Conservation (phyloP, 2,888 invertebrate genomes). For the Lepidochrysops patricia region DNA sequence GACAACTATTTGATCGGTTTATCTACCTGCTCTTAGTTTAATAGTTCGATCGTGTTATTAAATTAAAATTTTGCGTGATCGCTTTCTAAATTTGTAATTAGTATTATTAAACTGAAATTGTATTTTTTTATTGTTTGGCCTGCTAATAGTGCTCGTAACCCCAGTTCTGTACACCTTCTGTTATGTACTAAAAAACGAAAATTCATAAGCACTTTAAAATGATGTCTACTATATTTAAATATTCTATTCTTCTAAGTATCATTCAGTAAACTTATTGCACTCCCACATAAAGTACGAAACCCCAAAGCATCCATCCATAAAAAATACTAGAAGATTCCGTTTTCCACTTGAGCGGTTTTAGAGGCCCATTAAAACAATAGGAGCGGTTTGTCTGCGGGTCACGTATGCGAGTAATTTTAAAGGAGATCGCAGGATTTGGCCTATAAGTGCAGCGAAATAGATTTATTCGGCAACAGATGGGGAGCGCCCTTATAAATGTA, state of each 20-base stretch:
- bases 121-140: too few species aligned
- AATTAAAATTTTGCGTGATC: neutral
- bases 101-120: too few species aligned
- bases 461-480: constrained; percentile 40
- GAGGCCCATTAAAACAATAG: constrained; percentile 52
- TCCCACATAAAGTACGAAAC: neutral
- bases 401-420: constrained; percentile 59
- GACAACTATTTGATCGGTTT: constrained; percentile 12
- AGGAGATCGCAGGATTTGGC: constrained; percentile 33
- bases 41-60: neutral
- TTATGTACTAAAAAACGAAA: too few species aligned
- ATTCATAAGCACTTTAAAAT: too few species aligned
- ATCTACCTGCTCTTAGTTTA: neutral
- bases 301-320: constrained; percentile 1
- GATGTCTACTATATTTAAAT: too few species aligned
- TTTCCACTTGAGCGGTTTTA: constrained; percentile 37
- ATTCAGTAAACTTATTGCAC: neutral
- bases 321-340: constrained; percentile 15
- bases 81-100: too few species aligned
- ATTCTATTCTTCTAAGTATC: too few species aligned
- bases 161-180: too few species aligned
- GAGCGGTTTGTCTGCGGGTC: constrained; percentile 42
- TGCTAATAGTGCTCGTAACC: too few species aligned
- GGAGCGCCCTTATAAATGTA: constrained; percentile 23
- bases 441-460: constrained; percentile 37